Evolutionary conservation across 2,113 vertebrate genomes (phyloP).

Genomic region (Crocuta crocuta): DNA sequence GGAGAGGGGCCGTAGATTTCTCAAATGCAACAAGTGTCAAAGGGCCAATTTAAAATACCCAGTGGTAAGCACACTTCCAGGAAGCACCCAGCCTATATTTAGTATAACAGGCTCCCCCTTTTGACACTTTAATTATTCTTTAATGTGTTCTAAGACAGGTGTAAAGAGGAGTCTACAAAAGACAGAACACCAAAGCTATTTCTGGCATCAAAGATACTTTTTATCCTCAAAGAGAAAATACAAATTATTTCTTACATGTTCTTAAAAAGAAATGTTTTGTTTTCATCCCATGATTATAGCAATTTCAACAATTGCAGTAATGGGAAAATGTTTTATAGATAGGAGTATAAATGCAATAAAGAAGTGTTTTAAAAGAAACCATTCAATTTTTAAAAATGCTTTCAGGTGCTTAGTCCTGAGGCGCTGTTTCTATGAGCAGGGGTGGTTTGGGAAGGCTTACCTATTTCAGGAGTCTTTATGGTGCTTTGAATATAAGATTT

Average conservation of each 20-base stretch:
- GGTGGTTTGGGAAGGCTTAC: constrained; percentile 29
- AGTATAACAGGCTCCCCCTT: constrained; percentile 74
- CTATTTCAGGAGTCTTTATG: not conserved
- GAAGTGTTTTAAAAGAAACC: constrained; percentile 57
- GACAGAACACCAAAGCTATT: constrained; percentile 77
- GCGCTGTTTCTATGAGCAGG: not conserved
- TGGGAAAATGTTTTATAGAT: constrained; percentile 71
- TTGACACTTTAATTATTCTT: constrained; percentile 81
- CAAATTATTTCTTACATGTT: constrained; percentile 76
- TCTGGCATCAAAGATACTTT: constrained; percentile 72
- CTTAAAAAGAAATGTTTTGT: constrained; percentile 75
- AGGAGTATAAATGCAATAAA: constrained; percentile 62
- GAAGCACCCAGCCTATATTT: constrained; percentile 72
- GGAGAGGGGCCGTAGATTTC: not conserved
- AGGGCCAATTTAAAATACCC: constrained; percentile 57
- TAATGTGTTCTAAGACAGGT: constrained; percentile 74
- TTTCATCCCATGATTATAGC: constrained; percentile 67
- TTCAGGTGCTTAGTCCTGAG: constrained; percentile 47
- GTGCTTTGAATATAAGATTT: not conserved
- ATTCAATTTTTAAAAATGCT: constrained; percentile 54
- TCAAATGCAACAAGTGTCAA: constrained; percentile 79
- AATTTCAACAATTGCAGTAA: constrained; percentile 74
- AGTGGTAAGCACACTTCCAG: constrained; percentile 41
- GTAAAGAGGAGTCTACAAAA: constrained; percentile 71
- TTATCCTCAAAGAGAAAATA: constrained; percentile 75